Base-by-base conservation (phyloP, 2,113 vertebrate genomes). In the Brevimyrus niger region DNA sequence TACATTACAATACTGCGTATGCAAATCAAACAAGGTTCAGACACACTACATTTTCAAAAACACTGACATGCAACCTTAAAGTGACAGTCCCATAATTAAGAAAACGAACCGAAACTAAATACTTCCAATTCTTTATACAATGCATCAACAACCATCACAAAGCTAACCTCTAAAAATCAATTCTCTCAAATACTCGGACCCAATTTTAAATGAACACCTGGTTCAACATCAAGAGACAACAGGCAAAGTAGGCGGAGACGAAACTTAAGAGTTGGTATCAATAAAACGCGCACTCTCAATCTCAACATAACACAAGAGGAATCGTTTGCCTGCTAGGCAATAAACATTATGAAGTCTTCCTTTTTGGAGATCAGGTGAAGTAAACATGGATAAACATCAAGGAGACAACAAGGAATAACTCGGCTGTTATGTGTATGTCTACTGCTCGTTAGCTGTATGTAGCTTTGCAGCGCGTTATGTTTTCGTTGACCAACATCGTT, bases 171-270 rank as follows among this genome's bases (percentile, higher is more conserved):
- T 9, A 65, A 65, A 61, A 65, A 31, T 27, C 2, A 65, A n/a
- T 65, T 31, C 61, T 65, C 61, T 65, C n/a, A 27, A 65, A 65
- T 27, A 65, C 1, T 27, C 1, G 61, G 61, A n/a, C 27, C 61
- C 61, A 1, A 27, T 65, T 65, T 11, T 65, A 27, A 10, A 65
- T 13, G 9, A 23, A 42, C 69, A 82, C 13, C n/a, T 80, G 50
- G 90, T 90, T 87, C 86, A 84, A 87, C 76, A 88, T 38, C 27
- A 76, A 38, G 90, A 90, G 83, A 44, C 88, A 73, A 83, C 89
- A 65, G 82, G 87, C 50, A 73, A 90, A 88, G 91, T 90, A 92
- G 91, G 91, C 90, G 89, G 91, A 89, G 88, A 91, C 89, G 86
- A 83, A 88, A 51, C 87, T 89, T 76, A 87, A 73, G 83, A 88